These are phyloP conservation scores for Phylloscopus collybita DNA, from an alignment of 2,797 vertebrate species.

Conservation along the genomic window DNA sequence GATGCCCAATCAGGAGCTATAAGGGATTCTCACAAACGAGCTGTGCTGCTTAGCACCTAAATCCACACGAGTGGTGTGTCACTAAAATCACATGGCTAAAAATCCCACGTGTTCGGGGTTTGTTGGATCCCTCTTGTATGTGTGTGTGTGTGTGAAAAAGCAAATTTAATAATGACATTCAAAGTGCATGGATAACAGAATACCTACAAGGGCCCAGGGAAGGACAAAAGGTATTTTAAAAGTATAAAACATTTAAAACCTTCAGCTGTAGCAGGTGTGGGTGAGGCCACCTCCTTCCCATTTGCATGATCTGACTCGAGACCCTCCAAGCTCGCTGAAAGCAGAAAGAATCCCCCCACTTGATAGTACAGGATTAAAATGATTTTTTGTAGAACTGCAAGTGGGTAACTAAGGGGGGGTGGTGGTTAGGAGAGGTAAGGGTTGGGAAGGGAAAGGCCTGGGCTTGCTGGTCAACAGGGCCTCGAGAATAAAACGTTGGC, in stretches of 20 bases:
- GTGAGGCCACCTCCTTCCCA: background rate
- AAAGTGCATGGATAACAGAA: background rate
- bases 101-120: accelerated
- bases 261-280: too few relatives aligned
- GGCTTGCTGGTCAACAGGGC: too few relatives aligned
- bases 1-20: background rate
- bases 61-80: background rate
- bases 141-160: background rate
- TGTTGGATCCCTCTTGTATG: background rate
- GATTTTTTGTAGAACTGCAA: too few relatives aligned
- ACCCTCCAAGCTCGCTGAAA: accelerated
- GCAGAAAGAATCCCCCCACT: background rate
- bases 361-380: too few relatives aligned
- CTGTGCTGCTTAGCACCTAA: background rate
- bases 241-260: background rate
- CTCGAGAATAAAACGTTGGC: too few relatives aligned
- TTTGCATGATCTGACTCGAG: too few relatives aligned
- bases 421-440: too few relatives aligned
- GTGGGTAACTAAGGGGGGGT: too few relatives aligned
- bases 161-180: background rate
- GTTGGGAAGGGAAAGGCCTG: too few relatives aligned
- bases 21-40: background rate
- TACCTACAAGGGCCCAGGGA: background rate
- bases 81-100: background rate
- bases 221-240: background rate